Evolutionary conservation across 2,888 invertebrate species (phyloP).

Genomic region (Hyles lineata): DNA sequence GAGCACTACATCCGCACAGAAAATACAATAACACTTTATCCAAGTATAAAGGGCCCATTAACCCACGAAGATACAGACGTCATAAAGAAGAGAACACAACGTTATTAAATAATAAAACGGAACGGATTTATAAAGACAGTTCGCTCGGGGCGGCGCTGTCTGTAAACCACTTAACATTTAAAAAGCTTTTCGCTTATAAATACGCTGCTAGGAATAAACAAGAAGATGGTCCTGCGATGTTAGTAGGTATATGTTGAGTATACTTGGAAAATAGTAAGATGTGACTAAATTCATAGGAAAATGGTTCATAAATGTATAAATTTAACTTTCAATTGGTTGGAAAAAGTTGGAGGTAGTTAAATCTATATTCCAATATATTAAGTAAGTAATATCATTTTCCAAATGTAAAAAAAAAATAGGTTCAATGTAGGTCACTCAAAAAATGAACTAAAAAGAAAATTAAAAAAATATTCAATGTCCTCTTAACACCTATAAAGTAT

Average conservation of each 20-base stretch:
- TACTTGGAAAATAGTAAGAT: neutral
- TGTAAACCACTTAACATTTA: conserved; percentile 7
- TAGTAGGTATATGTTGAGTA: neutral
- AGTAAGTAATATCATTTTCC: no score
- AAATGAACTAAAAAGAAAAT: no score
- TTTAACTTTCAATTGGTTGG: no score
- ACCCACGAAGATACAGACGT: conserved; percentile 5
- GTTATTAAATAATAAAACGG: conserved; percentile 14
- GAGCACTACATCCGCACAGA: neutral
- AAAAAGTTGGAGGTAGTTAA: no score
- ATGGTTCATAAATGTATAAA: no score
- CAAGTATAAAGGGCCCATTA: neutral
- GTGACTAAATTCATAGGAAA: no score
- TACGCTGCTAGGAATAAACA: neutral
- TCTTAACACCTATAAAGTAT: no score
- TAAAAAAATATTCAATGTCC: no score
- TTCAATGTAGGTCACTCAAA: no score
- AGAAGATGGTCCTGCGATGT: neutral
- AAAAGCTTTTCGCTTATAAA: neutral
- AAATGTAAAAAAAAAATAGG: no score
- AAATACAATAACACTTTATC: neutral
- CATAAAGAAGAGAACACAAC: conserved; percentile 4
- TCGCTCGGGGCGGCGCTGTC: neutral
- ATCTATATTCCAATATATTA: no score
- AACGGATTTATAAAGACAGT: conserved; percentile 8